Conservation (phyloP, 1,140 invertebrate genomes). For the Papilio xuthus region DNA sequence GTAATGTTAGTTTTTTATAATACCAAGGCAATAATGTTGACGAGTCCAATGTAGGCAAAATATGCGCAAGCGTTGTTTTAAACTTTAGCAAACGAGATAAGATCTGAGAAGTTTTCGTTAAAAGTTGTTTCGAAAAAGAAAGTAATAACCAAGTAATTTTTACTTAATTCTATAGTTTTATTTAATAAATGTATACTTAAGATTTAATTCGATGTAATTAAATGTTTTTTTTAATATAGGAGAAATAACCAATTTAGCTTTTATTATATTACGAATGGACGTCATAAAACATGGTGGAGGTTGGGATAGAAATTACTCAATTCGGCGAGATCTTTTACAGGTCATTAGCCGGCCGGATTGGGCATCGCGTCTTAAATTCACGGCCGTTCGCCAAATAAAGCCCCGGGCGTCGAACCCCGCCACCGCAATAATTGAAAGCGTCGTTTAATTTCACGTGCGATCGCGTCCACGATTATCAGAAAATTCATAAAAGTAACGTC, state of each 20-base stretch:
- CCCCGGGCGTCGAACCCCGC: slow-evolving; percentile 46
- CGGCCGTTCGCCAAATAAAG: slow-evolving; percentile 54
- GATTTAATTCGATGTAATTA: too few species aligned
- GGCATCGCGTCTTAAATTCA: slow-evolving; percentile 57
- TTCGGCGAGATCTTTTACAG: slow-evolving; percentile 69
- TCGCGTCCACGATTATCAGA: slow-evolving; percentile 48
- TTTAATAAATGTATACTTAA: too few species aligned
- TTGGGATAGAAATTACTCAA: slow-evolving; percentile 67
- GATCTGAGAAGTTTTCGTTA: too few species aligned
- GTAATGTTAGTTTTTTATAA: not conserved
- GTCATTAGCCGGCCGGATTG: slow-evolving; percentile 71
- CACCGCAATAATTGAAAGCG: slow-evolving; percentile 64
- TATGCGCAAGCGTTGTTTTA: too few species aligned
- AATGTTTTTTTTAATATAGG: slow-evolving; percentile 32
- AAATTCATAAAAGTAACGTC: slow-evolving; percentile 40
- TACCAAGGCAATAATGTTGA: not conserved
- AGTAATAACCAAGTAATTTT: too few species aligned
- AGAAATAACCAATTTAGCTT: slow-evolving; percentile 48
- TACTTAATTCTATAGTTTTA: too few species aligned
- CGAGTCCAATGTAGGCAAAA: too few species aligned
- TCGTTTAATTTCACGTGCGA: slow-evolving; percentile 68
- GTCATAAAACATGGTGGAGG: slow-evolving; percentile 50
- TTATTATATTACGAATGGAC: slow-evolving; percentile 50
- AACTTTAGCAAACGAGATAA: too few species aligned
- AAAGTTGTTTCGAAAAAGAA: too few species aligned